phyloP scores from a whole-genome alignment of 2,888 invertebrate species.

The Griposia aprilina region DNA sequence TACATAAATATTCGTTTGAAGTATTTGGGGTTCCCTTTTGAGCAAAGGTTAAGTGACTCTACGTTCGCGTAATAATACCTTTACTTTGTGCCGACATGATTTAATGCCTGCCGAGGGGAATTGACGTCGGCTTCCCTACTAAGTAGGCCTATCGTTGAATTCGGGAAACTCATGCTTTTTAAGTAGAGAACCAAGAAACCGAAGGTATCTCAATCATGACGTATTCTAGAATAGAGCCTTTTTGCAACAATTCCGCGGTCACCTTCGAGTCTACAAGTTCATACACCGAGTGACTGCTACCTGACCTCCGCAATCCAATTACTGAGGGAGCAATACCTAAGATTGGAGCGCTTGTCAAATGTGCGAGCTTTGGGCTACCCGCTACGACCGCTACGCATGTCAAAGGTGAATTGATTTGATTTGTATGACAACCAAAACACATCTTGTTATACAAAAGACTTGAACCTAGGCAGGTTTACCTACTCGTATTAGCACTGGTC shows the following conservation, averaged over 20 bases:
- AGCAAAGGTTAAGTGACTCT: conserved; percentile 60
- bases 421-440: conserved; percentile 18
- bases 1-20: conserved; percentile 63
- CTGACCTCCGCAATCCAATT: conserved; percentile 44
- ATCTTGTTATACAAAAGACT: conserved; percentile 14
- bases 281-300: conserved; percentile 28
- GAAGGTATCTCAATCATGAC: not conserved
- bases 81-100: conserved; percentile 49
- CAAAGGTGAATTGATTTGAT: conserved; percentile 33
- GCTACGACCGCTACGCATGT: conserved; percentile 34
- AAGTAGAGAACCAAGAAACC: conserved; percentile 2
- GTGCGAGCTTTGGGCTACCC: conserved; percentile 18
- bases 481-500: not conserved
- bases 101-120: conserved; percentile 34
- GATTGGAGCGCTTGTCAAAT: conserved; percentile 48
- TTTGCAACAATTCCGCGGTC: conserved; percentile 4
- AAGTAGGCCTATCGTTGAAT: conserved; percentile 15
- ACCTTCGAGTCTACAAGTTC: conserved; percentile 26
- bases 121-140: conserved; percentile 18
- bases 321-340: conserved; percentile 17
- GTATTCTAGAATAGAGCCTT: not conserved
- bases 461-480: not conserved
- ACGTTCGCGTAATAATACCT: conserved; percentile 50
- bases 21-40: conserved; percentile 46
- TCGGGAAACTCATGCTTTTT: conserved; percentile 29